These are phyloP conservation scores for Antidorcas marsupialis DNA, from an alignment of 2,113 vertebrate genomes.

Conservation along the genomic window DNA sequence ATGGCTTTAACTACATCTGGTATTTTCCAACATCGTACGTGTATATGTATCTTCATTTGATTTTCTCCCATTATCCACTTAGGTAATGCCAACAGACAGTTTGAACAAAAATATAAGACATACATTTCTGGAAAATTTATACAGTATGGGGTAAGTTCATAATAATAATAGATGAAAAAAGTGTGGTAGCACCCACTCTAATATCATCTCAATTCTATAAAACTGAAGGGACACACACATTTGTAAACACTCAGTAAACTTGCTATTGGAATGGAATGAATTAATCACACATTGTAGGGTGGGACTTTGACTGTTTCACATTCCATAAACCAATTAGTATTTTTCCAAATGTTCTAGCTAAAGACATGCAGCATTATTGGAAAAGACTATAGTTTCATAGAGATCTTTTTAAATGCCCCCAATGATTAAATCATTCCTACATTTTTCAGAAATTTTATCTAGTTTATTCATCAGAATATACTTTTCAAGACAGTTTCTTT, in stretches of 20 bases:
- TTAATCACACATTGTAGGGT: background rate
- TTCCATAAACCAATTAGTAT: background rate
- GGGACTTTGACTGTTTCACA: background rate
- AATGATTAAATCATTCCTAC: background rate
- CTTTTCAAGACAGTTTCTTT: background rate
- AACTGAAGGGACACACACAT: background rate
- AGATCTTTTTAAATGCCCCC: background rate
- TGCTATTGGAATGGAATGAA: background rate
- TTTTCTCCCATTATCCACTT: background rate
- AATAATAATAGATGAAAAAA: background rate
- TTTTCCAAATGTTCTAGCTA: background rate
- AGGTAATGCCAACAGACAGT: background rate
- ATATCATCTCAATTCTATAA: background rate
- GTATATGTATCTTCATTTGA: background rate
- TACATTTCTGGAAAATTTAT: background rate
- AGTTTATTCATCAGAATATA: background rate
- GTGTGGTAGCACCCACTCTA: background rate
- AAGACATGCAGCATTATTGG: background rate
- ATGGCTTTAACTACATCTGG: background rate
- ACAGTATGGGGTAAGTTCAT: background rate
- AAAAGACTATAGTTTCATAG: background rate
- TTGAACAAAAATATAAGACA: background rate
- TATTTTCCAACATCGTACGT: background rate
- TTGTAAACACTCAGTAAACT: background rate
- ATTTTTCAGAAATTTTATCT: slow-evolving; percentile 2